Base-by-base conservation (phyloP, 2,888 invertebrate genomes). In the Platycnemis pennipes region DNA sequence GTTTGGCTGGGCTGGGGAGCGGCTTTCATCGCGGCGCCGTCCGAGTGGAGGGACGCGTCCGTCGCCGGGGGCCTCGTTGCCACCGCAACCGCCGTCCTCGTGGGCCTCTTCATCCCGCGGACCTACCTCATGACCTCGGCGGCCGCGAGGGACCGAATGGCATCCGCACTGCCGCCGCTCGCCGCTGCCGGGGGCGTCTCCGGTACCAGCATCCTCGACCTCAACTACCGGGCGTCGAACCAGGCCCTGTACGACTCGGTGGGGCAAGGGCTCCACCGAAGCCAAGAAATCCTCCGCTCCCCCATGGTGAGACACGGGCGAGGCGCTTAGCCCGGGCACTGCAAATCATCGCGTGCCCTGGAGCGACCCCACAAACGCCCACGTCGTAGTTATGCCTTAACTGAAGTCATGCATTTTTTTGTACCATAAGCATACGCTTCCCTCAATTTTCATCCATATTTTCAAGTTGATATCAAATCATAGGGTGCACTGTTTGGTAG, bases 61-160 rank as follows among this genome's bases (percentile, higher is more conserved):
- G 96, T 98, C 8, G 97, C 97, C 53, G 96, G 97, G 94, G 98
- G 98, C 0, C 96, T 97, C 2, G 97, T 98, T 87, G 97, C 97
- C 2, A 98, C 98, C 0, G 97, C 97, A 0, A 97, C 97, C 95
- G 97, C 97, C 1, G 97, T 98, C 85, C 96, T 98, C 46, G 96
- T 97, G 13, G 97, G 97, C 0, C 97, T 98, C n/a, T 97, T 98
- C 95, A 97, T 98, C 95, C 98, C 98, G 0, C 96, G 98, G 94
- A 97, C 98, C 0, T 98, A 98, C 95, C 96, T 98, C 94, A 98
- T 98, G 97, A 97, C 97, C 7, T 97, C 97, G 2, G 97, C 97
- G 46, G 97, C 97, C 45, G 97, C 97, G 44, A 96, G 97, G 42
- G 97, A 97, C 87, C 97, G 97, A 95, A 95, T 96, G n/a, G 96